Percentiles rank a stretch among this genome's conserved stretches.
phyloP scores from a whole-genome alignment of 2,113 vertebrate genomes.

The Sceloporus tristichus region DNA sequence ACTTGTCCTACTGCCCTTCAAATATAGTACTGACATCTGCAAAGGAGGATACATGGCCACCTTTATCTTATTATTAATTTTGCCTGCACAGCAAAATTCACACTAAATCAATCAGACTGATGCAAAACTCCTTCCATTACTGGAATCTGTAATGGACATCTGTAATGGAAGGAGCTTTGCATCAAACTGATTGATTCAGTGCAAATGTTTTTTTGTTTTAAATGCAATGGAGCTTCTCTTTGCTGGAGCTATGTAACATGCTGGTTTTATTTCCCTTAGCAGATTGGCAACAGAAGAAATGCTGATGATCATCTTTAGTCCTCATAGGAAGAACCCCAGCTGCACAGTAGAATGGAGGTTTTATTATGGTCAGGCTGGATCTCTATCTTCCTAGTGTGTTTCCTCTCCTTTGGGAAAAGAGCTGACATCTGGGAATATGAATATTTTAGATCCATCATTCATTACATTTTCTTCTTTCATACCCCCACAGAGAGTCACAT shows the following conservation, averaged over 20 bases:
- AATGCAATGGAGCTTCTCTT: background rate
- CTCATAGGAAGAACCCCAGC: rapidly evolving
- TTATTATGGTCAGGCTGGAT: background rate
- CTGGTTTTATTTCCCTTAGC: conserved; percentile 16
- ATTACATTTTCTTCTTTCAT: conserved; percentile 1
- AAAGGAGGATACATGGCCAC: background rate
- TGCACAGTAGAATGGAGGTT: background rate
- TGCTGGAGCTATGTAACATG: background rate
- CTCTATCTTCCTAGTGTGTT: background rate
- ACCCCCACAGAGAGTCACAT: rapidly evolving
- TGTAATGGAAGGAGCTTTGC: background rate
- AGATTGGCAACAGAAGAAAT: background rate
- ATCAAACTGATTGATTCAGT: background rate
- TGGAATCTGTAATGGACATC: too few species aligned
- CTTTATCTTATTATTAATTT: background rate
- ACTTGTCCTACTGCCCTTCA: background rate
- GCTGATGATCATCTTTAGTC: background rate
- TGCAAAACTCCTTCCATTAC: too few species aligned
- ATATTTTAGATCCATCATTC: conserved; percentile 6
- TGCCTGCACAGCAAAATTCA: too few species aligned
- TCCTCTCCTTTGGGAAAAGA: conserved; percentile 27
- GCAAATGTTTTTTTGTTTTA: background rate
- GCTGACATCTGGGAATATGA: conserved; percentile 27
- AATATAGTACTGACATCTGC: background rate
- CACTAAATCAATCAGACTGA: too few species aligned